Conservation (phyloP, 1,140 invertebrate species). For the Diorhabda sublineata region DNA sequence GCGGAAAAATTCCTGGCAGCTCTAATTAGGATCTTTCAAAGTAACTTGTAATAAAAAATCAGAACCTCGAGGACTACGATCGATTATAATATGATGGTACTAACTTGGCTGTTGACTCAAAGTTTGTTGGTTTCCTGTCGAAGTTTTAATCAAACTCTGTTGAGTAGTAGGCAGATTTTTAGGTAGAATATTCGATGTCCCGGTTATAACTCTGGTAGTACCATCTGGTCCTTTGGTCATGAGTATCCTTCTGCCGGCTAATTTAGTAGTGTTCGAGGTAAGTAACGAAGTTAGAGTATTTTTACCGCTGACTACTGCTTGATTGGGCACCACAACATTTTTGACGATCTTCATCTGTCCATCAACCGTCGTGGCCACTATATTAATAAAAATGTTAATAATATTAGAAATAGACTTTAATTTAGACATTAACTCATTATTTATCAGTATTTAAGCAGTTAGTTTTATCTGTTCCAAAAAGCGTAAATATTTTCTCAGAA, state of each 20-base stretch:
- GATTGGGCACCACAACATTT: slow-evolving; percentile 57
- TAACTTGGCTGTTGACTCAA: slow-evolving; percentile 37
- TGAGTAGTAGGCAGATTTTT: slow-evolving; percentile 43
- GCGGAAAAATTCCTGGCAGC: too few relatives aligned
- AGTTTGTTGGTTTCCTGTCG: slow-evolving; percentile 31
- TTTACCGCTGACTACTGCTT: slow-evolving; percentile 56
- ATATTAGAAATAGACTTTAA: neutral
- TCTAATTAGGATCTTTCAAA: too few relatives aligned
- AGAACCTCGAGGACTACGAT: too few relatives aligned
- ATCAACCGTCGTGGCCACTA: slow-evolving; percentile 46
- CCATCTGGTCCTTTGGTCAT: slow-evolving; percentile 80
- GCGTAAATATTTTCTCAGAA: too few relatives aligned
- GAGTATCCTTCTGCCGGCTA: slow-evolving; percentile 67
- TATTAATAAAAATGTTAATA: neutral
- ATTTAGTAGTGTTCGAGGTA: slow-evolving; percentile 61
- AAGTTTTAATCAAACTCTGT: slow-evolving; percentile 42
- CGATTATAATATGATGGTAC: neutral
- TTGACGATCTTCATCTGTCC: slow-evolving; percentile 60
- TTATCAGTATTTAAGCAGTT: too few relatives aligned
- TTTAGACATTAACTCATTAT: neutral
- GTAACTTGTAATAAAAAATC: too few relatives aligned
- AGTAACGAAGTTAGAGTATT: slow-evolving; percentile 66
- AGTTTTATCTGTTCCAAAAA: too few relatives aligned
- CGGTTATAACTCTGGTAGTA: slow-evolving; percentile 67
- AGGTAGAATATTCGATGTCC: slow-evolving; percentile 53